Evolutionary conservation across 2,113 vertebrate species (phyloP).

Genomic region (Phalacrocorax brasilianus): DNA sequence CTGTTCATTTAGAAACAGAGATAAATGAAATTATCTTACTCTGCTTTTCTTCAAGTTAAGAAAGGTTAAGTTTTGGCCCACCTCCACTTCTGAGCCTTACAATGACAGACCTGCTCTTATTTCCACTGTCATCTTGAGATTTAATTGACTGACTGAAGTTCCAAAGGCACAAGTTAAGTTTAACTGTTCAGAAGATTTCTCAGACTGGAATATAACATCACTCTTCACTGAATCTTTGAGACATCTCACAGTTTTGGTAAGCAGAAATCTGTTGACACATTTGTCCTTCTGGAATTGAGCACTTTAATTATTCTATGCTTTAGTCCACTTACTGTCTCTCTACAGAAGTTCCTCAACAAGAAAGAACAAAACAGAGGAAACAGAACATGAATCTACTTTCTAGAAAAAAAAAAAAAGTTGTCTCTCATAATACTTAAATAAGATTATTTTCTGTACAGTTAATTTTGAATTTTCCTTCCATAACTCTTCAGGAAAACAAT

Average conservation of each 20-base stretch:
- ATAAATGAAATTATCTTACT: background rate
- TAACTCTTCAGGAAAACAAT: background rate
- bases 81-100: background rate
- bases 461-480: background rate
- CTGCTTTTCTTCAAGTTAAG: background rate
- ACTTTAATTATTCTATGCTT: background rate
- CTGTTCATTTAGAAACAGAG: background rate
- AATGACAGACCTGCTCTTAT: background rate
- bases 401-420: background rate
- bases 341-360: background rate
- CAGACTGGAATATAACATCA: background rate
- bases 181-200: background rate
- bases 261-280: background rate
- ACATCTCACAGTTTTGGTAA: background rate
- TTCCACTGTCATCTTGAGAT: background rate
- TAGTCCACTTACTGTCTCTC: background rate
- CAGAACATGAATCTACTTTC: no score
- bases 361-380: background rate
- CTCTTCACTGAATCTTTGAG: background rate
- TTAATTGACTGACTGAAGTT: background rate
- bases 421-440: background rate
- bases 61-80: background rate
- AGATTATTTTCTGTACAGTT: background rate
- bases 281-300: background rate
- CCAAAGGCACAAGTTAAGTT: background rate